These are phyloP conservation scores for Aspidiotus destructor DNA, from an alignment of 2,888 invertebrate genomes.

Conservation along the genomic window DNA sequence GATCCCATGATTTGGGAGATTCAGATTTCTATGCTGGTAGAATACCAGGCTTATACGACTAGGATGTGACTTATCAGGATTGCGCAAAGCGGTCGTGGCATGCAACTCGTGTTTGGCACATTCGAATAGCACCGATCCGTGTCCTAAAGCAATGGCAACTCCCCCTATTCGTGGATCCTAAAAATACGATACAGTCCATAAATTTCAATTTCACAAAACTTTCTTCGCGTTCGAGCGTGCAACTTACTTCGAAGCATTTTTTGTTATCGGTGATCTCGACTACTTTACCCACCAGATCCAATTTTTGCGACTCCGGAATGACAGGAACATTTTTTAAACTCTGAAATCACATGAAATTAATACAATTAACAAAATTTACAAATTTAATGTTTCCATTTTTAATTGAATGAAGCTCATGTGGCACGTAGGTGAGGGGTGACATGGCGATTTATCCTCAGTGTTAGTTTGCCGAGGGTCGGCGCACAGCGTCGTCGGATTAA, in stretches of 20 bases:
- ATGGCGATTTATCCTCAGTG: too few relatives aligned
- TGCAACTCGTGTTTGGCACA: slow-evolving; percentile 96
- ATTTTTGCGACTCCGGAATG: slow-evolving; percentile 49
- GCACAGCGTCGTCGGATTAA: neutral
- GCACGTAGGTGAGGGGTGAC: too few relatives aligned
- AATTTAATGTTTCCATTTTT: too few relatives aligned
- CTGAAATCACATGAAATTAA: neutral
- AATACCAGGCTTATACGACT: slow-evolving; percentile 89
- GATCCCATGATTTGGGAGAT: slow-evolving; percentile 78
- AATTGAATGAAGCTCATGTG: too few relatives aligned
- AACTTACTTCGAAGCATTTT: slow-evolving; percentile 61
- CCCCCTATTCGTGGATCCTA: slow-evolving; percentile 82
- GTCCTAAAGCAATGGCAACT: slow-evolving; percentile 84
- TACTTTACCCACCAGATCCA: slow-evolving; percentile 69
- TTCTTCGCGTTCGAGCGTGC: too few relatives aligned
- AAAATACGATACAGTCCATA: neutral
- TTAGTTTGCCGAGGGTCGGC: too few relatives aligned
- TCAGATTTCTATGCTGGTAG: slow-evolving; percentile 89
- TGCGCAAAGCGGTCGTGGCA: slow-evolving; percentile 80
- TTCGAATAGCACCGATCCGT: slow-evolving; percentile 91
- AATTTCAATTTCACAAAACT: too few relatives aligned
- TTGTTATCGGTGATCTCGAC: slow-evolving; percentile 69
- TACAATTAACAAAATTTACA: neutral
- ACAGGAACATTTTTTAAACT: slow-evolving; percentile 43
- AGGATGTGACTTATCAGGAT: slow-evolving; percentile 78